A percentile compares a stretch with the other conserved stretches of the same genome.
phyloP scores from a whole-genome alignment of 2,113 vertebrate species.

The Pollimyrus isidori region DNA sequence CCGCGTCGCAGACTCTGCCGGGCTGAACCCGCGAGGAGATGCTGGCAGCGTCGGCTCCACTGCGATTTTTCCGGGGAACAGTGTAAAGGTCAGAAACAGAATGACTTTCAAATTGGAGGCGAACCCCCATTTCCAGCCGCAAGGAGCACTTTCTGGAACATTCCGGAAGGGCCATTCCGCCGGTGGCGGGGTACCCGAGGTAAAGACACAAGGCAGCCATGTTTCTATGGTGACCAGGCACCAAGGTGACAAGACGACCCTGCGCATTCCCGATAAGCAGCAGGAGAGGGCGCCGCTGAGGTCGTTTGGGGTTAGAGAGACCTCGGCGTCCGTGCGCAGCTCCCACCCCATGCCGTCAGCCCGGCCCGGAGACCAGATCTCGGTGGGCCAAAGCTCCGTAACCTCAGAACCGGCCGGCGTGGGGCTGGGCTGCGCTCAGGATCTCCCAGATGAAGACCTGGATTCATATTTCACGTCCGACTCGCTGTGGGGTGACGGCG shows the following conservation, averaged over 20 bases:
- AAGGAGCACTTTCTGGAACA: background rate
- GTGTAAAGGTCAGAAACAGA: slow-evolving; percentile 24
- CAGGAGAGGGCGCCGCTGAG: background rate
- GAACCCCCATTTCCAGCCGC: slow-evolving; percentile 30
- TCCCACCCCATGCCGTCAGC: background rate
- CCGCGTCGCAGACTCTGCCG: background rate
- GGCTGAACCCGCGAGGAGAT: background rate
- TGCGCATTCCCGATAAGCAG: background rate
- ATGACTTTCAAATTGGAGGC: slow-evolving; percentile 25
- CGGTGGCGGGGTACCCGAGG: rapidly evolving
- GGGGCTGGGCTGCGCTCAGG: background rate
- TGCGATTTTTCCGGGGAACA: background rate
- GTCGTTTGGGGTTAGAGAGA: background rate
- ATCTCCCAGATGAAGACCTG: slow-evolving; percentile 43
- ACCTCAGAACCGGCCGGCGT: background rate
- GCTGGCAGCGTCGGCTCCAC: background rate
- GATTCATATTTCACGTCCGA: slow-evolving; percentile 47
- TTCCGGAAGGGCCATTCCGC: background rate
- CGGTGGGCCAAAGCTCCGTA: background rate
- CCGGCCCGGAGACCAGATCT: background rate
- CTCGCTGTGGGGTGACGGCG: slow-evolving; percentile 68
- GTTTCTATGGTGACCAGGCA: background rate
- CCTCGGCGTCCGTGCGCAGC: rapidly evolving
- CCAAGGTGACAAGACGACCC: background rate
- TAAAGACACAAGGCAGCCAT: background rate